Evolutionary conservation across 2,113 vertebrate species (phyloP).

Genomic region (Hyperopisus bebe): DNA sequence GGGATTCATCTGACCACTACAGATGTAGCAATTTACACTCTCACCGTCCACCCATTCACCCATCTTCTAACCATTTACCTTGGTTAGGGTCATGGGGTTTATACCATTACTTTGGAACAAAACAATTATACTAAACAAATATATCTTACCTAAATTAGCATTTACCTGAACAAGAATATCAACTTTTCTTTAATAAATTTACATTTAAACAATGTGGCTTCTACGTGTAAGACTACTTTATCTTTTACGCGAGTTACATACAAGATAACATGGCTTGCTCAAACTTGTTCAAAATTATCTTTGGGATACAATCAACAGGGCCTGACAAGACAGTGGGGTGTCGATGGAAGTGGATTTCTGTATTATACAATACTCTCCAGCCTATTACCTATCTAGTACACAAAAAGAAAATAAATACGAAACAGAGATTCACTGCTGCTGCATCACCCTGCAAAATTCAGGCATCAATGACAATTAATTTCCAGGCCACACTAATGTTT

Average conservation of each 20-base stretch:
- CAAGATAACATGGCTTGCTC: not conserved
- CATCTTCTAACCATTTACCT: not conserved
- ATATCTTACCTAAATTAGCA: not conserved
- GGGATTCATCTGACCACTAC: not conserved
- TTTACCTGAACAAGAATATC: not conserved
- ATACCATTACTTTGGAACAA: not conserved
- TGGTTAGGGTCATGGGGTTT: not conserved
- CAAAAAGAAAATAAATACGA: not conserved
- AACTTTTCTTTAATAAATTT: not conserved
- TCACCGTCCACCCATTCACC: not conserved
- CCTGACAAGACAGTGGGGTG: not conserved
- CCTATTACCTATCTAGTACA: not conserved
- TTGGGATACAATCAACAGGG: not conserved
- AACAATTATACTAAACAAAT: not conserved
- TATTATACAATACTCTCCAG: not conserved
- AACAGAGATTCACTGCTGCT: not conserved
- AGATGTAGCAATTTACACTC: not conserved
- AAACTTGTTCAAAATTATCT: not conserved
- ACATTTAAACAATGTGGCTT: not conserved
- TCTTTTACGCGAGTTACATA: not conserved
- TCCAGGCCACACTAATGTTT: not conserved
- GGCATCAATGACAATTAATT: not conserved
- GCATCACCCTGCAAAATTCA: not conserved
- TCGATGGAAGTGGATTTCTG: not conserved
- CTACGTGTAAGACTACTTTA: not conserved